Conservation (phyloP, 1,140 invertebrate species). For the Drosophila persimilis region DNA sequence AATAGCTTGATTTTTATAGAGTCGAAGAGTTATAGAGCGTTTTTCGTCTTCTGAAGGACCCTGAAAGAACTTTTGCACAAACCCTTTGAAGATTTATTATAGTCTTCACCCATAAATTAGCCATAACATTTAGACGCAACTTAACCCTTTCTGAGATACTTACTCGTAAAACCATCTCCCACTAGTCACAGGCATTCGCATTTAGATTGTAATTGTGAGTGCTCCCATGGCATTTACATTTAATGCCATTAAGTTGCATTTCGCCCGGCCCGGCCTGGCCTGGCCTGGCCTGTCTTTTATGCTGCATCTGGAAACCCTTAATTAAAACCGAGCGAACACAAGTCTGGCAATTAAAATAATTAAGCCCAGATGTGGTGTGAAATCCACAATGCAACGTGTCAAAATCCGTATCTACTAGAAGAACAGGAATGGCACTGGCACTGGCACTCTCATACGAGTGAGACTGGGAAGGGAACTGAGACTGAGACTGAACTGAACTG, state of each 20-base stretch:
- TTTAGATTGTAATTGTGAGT: conserved; percentile 18
- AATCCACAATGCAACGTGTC: conserved; percentile 67
- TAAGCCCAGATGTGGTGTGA: conserved; percentile 70
- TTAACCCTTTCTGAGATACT: no score
- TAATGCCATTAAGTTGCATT: conserved; percentile 30
- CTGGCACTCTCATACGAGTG: conserved; percentile 1
- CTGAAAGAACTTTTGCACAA: no score
- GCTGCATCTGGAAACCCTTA: conserved; percentile 33
- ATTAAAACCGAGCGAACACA: conserved; percentile 64
- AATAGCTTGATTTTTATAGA: no score
- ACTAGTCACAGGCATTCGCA: conserved; percentile 10
- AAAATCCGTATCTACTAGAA: conserved; percentile 49
- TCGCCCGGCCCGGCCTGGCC: background rate
- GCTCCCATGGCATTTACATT: conserved; percentile 29
- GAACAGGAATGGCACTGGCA: conserved; percentile 2
- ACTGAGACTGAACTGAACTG: background rate
- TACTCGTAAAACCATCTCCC: no score
- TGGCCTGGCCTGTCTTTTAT: conserved; percentile 23
- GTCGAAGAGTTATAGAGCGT: no score
- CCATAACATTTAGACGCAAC: no score
- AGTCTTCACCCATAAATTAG: no score
- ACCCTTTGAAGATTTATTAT: no score
- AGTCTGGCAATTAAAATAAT: conserved; percentile 72
- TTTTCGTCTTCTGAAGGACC: no score
- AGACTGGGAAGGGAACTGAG: conserved; percentile 26